Base-by-base conservation (phyloP, 2,113 vertebrate genomes). In the Nerophis lumbriciformis region DNA sequence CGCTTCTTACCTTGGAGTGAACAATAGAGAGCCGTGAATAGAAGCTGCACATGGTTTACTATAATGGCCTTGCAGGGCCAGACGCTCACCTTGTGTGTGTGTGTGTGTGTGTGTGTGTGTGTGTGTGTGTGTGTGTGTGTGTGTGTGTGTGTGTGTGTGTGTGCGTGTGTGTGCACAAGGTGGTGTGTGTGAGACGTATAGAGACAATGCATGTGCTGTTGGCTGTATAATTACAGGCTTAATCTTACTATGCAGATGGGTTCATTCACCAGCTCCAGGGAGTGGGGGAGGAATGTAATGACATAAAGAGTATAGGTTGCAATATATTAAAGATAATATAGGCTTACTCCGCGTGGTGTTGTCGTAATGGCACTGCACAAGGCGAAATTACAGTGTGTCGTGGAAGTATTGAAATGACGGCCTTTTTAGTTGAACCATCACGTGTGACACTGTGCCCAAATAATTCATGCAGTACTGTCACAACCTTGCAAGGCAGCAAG, bases 21-120 rank as follows among this genome's bases (percentile, higher is more conserved):
- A 92, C 90, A 92, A 92, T 90, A 83, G 85, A 57, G 66, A 76
- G 65, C 73, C 72, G 68, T 89, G 88, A 91, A 90, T 86, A 88
- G 87, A 69, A 80, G 80, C 76, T 53, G 72, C 79, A 88, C 84
- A 82, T 84, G 87, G 78, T 87, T 85, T 84, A 85, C 84, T 89
- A 86, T 91, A 89, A 91, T 89, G 85, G 87, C 83, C 82, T 89
- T 85, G 79, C 81, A 74, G 69, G 83, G 78, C 83, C 82, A 87
- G 79, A 78, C 61, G 15, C 65, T 71, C n/a, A 15, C 62, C 57
- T 8, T 42, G 59, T 60, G 59, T 61, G 65, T 37, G 51, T 54
- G 51, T 48, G 52, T 48, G 37, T 11, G 36, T 65, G 28, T 51
- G 48, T 53, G 16, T 59, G 45, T 48, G 53, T 28, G 39, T 78